A percentile compares a stretch with the other conserved stretches of the same genome.
Evolutionary conservation across 2,797 vertebrate genomes (phyloP).

Genomic region (Falco biarmicus): DNA sequence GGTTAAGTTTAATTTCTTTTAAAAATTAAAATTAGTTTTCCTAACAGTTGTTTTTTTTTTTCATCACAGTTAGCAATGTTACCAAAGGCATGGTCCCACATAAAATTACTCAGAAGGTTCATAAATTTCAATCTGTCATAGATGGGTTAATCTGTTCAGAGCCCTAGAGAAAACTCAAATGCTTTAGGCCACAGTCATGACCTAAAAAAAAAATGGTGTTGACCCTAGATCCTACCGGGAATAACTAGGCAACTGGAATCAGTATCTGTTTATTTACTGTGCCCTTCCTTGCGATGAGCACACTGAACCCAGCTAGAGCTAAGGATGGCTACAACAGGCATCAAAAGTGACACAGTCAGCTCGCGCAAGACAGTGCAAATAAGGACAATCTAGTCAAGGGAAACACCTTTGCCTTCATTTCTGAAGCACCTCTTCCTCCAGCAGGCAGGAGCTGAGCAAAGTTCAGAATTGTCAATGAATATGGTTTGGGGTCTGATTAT

Average conservation of each 20-base stretch:
- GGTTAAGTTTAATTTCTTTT: neutral
- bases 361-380: neutral
- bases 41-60: neutral
- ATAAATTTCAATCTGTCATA: neutral
- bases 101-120: neutral
- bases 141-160: constrained; percentile 10
- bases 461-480: neutral
- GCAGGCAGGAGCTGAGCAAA: neutral
- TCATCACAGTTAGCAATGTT: neutral
- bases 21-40: neutral
- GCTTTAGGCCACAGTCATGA: neutral
- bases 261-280: neutral
- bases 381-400: neutral
- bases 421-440: neutral
- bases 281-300: neutral
- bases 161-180: neutral
- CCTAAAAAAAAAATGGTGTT: neutral
- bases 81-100: neutral
- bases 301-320: neutral
- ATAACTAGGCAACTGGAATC: neutral
- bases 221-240: neutral
- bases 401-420: neutral
- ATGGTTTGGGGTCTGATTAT: neutral
- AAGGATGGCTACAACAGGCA: neutral
- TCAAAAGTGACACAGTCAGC: neutral